Evolutionary conservation across 2,888 invertebrate genomes (phyloP).

Genomic region (Liopterus haemorrhoidalis): DNA sequence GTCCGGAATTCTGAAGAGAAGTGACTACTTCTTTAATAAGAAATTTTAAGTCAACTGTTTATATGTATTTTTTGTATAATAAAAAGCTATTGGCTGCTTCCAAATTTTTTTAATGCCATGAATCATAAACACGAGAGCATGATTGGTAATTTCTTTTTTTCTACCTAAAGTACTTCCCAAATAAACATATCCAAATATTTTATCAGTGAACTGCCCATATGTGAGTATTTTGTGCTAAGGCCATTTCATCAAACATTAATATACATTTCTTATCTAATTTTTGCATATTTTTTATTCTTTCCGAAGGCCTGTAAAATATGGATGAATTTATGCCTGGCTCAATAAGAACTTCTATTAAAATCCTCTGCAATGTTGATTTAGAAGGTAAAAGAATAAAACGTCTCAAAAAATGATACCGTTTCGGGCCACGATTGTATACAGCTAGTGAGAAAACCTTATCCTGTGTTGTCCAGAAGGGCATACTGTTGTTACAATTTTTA

Average conservation of each 20-base stretch:
- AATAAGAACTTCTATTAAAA: not conserved
- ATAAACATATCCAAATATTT: slow-evolving; percentile 6
- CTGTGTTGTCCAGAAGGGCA: not conserved
- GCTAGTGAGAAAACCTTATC: slow-evolving; percentile 2
- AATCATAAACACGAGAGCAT: slow-evolving; percentile 6
- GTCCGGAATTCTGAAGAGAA: not conserved
- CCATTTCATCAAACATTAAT: slow-evolving; percentile 4
- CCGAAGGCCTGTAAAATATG: not conserved
- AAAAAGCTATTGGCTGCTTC: slow-evolving; percentile 1
- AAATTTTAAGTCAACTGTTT: not conserved
- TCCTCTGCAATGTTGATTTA: not conserved
- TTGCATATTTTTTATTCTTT: slow-evolving; percentile 1
- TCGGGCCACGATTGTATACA: slow-evolving; percentile 4
- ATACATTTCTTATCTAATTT: slow-evolving; percentile 5
- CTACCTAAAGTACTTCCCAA: not conserved
- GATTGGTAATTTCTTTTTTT: slow-evolving; percentile 9
- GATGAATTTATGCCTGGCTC: slow-evolving; percentile 1
- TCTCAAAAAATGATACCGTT: slow-evolving; percentile 3
- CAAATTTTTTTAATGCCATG: no score
- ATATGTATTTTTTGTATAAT: slow-evolving; percentile 3
- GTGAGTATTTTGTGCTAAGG: slow-evolving; percentile 1
- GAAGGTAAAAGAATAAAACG: not conserved
- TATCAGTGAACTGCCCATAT: not conserved
- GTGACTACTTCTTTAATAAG: slow-evolving; percentile 1
- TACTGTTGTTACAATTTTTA: no score